A percentile compares a stretch with the other conserved stretches of the same genome.
These are phyloP conservation scores for Gymnorhina tibicen DNA, from an alignment of 2,113 vertebrate genomes.

Conservation along the genomic window DNA sequence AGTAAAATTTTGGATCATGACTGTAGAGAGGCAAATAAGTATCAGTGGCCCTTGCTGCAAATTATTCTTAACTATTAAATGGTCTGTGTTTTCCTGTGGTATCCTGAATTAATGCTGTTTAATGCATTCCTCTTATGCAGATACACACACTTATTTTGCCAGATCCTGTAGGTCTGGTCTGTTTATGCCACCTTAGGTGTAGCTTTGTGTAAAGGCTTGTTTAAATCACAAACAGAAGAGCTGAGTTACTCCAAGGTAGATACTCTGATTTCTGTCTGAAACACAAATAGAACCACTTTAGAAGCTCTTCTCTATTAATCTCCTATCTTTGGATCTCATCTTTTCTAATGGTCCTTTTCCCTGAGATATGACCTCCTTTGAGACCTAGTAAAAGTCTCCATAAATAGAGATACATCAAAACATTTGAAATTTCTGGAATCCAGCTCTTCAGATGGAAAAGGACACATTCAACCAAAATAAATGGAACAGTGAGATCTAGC, in stretches of 20 bases:
- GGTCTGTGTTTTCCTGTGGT: background rate
- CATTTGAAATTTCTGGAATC: background rate
- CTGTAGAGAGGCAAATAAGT: background rate
- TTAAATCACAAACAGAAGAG: background rate
- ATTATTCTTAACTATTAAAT: background rate
- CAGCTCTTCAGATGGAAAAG: background rate
- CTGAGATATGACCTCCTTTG: background rate
- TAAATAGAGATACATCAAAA: background rate
- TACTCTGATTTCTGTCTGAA: background rate
- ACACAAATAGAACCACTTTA: background rate
- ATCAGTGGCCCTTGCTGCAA: background rate
- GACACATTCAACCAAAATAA: background rate
- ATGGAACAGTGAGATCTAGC: background rate
- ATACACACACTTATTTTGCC: background rate
- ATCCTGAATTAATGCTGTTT: background rate
- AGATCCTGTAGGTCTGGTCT: background rate
- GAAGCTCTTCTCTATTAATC: background rate
- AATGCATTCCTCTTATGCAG: background rate
- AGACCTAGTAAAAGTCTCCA: background rate
- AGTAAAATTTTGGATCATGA: background rate
- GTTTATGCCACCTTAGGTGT: background rate
- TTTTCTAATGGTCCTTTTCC: background rate
- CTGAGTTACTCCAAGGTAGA: background rate
- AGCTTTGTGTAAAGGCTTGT: background rate
- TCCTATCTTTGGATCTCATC: background rate